Evolutionary conservation across 1,140 invertebrate genomes (phyloP), one percentile per base, ranked within the genome.

Genomic region (Phocides pigmalion): DNA sequence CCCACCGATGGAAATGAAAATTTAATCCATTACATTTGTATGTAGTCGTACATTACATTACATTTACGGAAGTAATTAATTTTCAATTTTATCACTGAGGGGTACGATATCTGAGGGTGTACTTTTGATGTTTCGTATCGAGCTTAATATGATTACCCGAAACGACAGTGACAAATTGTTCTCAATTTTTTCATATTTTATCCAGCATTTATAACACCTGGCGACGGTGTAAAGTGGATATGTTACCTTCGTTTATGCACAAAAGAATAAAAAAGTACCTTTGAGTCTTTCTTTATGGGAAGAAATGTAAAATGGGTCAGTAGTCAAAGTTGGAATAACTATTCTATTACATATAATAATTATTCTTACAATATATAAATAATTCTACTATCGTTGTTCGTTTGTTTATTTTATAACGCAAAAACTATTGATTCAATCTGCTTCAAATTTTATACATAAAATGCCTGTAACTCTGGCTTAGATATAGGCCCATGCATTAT

Each of bases 21-120:
- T 70, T 70, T 66, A 66, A 66, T 62, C 63, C 63, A 70, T 64
- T 68, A 54, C 62, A 39, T 46, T 62, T 65, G 63, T 62, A 62
- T 58, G 63, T 70, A 20, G 41, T 16, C 37, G 19, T 51, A 62
- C 63, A 32, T 50, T 50, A 50, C 20, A 49, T 65, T 65, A 22
- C 25, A 28, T 53, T 50, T 42, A 8, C 28, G 3, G 20, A 16
- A 20, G 25, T 56, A 65, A 66, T 70, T 70, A 70, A 62, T 46
- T 66, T 53, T 59, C 44, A 63, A 62, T 70, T 70, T 62, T 15
- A 42, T 51, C 42, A 49, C 41, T 12, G 8, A 50, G 8, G 25
- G 47, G 15, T 49, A 14, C 25, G 15, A 9, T 9, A 28, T 28
- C 25, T 28, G 25, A 28, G 25, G 25, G 47, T 17, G 41, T 46